A percentile compares a stretch with the other conserved stretches of the same genome.
Conservation (phyloP, 2,888 invertebrate genomes). For the Tipula confusa region DNA sequence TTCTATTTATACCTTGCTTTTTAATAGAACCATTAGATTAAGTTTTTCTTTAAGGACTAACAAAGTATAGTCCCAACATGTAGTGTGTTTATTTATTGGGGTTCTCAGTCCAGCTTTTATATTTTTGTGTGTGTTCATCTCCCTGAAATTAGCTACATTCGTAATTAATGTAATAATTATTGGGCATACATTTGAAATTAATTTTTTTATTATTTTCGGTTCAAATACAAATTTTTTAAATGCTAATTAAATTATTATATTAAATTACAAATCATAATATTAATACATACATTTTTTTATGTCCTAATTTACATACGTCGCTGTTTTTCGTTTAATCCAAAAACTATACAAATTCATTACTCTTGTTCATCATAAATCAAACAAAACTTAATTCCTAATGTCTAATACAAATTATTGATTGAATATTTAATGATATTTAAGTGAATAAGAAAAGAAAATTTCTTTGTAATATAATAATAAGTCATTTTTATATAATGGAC, state of each 20-base stretch:
- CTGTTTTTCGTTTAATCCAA: neutral
- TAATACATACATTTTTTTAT: neutral
- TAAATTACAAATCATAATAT: neutral
- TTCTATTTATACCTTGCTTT: too few species aligned
- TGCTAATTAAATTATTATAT: neutral
- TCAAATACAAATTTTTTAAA: slow-evolving; percentile 14
- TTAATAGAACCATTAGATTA: too few species aligned
- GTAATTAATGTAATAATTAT: too few species aligned
- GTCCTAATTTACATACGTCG: neutral
- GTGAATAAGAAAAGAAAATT: neutral
- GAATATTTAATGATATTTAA: neutral
- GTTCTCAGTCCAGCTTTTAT: too few species aligned
- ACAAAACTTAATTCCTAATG: neutral
- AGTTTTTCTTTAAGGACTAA: too few species aligned
- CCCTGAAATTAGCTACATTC: too few species aligned
- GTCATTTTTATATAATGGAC: neutral
- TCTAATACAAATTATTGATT: neutral
- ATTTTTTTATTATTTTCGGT: neutral
- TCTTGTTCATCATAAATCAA: neutral
- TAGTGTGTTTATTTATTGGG: too few species aligned
- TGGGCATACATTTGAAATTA: neutral
- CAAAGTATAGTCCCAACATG: too few species aligned
- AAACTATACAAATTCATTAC: neutral
- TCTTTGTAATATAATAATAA: slow-evolving; percentile 7
- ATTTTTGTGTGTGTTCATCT: too few species aligned